Evolutionary conservation across 2,888 invertebrate species (phyloP).

Genomic region (Chaetogeoica ovagalla): DNA sequence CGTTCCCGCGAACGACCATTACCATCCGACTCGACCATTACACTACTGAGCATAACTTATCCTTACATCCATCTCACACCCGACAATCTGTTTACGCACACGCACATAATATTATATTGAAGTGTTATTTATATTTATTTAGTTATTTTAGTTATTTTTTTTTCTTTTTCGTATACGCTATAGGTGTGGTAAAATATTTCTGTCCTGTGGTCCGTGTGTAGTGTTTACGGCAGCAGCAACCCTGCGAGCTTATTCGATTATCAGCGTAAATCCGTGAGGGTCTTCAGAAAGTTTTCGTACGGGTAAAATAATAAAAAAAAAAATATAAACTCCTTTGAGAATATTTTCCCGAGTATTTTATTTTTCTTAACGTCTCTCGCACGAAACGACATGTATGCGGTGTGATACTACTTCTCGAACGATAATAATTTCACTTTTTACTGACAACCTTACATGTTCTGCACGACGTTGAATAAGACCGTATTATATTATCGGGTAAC

Average conservation of each 20-base stretch:
- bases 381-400: not conserved
- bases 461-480: not conserved
- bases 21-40: not conserved
- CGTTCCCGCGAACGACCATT: not conserved
- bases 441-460: not conserved
- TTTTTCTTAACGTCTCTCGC: not conserved
- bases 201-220: not conserved
- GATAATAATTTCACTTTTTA: not conserved
- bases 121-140: not conserved
- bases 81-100: not conserved
- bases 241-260: not conserved
- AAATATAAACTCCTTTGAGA: not conserved
- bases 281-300: constrained; percentile 12
- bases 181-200: not conserved
- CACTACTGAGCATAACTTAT: not conserved
- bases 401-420: not conserved
- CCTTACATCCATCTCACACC: not conserved
- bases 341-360: not conserved
- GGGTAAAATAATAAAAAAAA: not conserved
- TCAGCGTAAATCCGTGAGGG: constrained; percentile 18
- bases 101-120: not conserved
- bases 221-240: not conserved
- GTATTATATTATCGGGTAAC: not conserved
- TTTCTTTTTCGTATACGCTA: not conserved
- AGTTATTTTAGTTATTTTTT: not conserved